These are phyloP conservation scores for Dicrurus megarhynchus DNA, from an alignment of 2,113 vertebrate genomes.

Conservation along the genomic window DNA sequence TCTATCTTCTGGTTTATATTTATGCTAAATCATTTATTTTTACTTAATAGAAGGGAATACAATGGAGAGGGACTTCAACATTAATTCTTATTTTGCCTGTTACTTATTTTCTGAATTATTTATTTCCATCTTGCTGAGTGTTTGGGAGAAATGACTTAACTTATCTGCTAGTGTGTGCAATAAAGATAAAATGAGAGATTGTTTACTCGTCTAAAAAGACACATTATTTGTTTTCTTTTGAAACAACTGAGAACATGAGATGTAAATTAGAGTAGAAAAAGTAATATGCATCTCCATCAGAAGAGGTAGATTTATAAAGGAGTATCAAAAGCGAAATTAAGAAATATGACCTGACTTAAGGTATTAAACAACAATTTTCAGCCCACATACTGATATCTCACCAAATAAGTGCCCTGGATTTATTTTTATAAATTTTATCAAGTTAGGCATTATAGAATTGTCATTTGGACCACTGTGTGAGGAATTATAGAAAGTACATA, in stretches of 20 bases:
- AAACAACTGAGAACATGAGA: not conserved
- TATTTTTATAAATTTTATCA: not conserved
- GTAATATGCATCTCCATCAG: not conserved
- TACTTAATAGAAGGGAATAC: constrained; percentile 3
- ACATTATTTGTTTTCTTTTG: constrained; percentile 29
- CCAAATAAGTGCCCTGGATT: not conserved
- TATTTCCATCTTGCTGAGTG: constrained; percentile 21
- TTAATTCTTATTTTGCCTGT: constrained; percentile 21
- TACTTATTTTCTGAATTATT: constrained; percentile 36
- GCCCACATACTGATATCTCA: not conserved
- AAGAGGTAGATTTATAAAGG: not conserved
- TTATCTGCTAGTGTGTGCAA: constrained; percentile 18
- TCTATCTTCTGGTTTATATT: constrained; percentile 2
- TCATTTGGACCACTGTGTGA: not conserved
- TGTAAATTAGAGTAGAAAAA: constrained; percentile 11
- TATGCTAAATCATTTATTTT: constrained; percentile 34
- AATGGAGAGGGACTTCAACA: constrained; percentile 10
- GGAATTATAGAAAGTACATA: not conserved
- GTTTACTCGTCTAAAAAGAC: constrained; percentile 3
- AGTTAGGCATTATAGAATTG: not conserved
- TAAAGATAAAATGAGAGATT: constrained; percentile 48
- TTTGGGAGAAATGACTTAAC: constrained; percentile 19
- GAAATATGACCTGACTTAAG: not conserved
- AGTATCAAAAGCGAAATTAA: not conserved
- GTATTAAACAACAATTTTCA: not conserved